These are phyloP conservation scores for Cephonodes hylas DNA, from an alignment of 2,888 invertebrate genomes.

Conservation along the genomic window DNA sequence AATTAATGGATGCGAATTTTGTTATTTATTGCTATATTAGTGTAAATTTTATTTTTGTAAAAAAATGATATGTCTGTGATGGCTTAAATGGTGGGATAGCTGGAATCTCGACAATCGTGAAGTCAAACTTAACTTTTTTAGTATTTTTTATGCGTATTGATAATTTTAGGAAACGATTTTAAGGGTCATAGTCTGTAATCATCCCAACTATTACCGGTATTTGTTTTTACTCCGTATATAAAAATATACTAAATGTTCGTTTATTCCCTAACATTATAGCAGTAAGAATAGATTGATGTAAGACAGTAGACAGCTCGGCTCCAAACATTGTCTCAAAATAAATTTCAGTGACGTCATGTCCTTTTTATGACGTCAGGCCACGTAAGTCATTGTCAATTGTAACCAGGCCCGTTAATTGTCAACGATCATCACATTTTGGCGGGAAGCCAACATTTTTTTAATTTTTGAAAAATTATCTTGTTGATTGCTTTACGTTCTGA, in stretches of 20 bases:
- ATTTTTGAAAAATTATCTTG: not conserved
- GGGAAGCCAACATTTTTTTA: not conserved
- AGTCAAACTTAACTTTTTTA: too few relatives aligned
- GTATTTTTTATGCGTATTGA: not conserved
- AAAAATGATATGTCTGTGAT: not conserved
- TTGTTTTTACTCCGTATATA: too few relatives aligned
- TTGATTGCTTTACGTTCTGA: not conserved
- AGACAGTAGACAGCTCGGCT: conserved; percentile 2
- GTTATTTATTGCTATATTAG: not conserved
- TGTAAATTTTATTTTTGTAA: not conserved
- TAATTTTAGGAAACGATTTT: too few relatives aligned
- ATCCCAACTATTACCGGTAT: too few relatives aligned
- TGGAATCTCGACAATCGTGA: too few relatives aligned
- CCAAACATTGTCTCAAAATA: not conserved
- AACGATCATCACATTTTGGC: not conserved
- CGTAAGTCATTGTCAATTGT: not conserved
- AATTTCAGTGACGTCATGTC: not conserved
- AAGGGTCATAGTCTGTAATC: too few relatives aligned
- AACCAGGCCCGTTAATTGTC: not conserved
- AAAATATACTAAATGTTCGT: not conserved
- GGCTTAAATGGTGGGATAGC: too few relatives aligned
- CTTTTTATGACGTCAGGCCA: not conserved
- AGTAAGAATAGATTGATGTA: not conserved
- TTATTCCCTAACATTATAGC: not conserved
- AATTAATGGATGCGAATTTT: not conserved